Evolutionary conservation across 2,888 invertebrate genomes (phyloP).

Genomic region (Phalangium opilio): DNA sequence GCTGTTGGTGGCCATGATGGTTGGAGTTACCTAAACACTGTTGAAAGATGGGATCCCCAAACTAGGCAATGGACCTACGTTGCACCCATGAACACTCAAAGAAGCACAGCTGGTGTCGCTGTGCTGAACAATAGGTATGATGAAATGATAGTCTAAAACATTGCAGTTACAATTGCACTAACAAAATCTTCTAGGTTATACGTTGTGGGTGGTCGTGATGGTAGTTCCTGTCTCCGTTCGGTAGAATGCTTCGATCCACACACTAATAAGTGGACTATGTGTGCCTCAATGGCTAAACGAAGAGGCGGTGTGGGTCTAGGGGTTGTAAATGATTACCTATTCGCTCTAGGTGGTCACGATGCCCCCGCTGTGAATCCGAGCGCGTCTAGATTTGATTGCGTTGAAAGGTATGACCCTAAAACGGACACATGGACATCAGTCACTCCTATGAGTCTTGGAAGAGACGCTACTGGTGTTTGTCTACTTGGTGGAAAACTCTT

Average conservation of each 20-base stretch:
- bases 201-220: constrained; percentile 84
- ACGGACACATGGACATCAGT: constrained; percentile 34
- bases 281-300: constrained; percentile 70
- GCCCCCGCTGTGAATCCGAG: constrained; percentile 73
- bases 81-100: constrained; percentile 71
- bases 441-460: constrained; percentile 33
- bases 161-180: background rate
- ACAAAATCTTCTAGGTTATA: constrained; percentile 50
- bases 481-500: constrained; percentile 64
- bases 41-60: constrained; percentile 81
- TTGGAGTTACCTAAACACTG: constrained; percentile 85
- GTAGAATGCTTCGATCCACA: constrained; percentile 75
- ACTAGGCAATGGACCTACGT: constrained; percentile 79
- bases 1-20: constrained; percentile 93
- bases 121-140: constrained; percentile 52
- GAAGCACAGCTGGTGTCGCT: constrained; percentile 80
- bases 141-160: background rate
- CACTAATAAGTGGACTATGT: constrained; percentile 62
- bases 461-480: constrained; percentile 43
- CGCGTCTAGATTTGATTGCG: constrained; percentile 45
- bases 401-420: constrained; percentile 35
- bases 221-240: constrained; percentile 71
- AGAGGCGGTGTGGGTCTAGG: constrained; percentile 81
- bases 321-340: constrained; percentile 70
- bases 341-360: constrained; percentile 86